Conservation (phyloP, 1,140 invertebrate species). For the Berghia stephanieae region DNA sequence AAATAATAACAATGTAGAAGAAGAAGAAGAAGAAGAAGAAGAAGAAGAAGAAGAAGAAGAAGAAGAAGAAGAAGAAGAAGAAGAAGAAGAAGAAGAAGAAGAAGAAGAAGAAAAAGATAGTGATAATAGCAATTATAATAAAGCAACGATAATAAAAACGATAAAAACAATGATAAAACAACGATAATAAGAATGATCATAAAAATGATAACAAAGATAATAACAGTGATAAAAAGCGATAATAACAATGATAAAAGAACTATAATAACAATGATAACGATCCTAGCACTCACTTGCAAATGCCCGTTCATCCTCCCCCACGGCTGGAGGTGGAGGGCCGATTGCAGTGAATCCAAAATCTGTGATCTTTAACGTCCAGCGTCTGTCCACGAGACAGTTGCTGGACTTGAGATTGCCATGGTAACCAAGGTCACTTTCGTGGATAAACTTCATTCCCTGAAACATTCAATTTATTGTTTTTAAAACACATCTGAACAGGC, state of each 20-base stretch:
- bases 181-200: constrained; percentile 71
- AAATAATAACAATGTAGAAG: too few relatives aligned
- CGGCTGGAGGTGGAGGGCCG: constrained; percentile 63
- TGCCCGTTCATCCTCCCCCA: constrained; percentile 67
- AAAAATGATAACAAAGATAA: not conserved
- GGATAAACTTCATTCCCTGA: constrained; percentile 95
- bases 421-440: constrained; percentile 83
- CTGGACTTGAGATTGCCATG: constrained; percentile 98
- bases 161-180: not conserved
- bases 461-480: constrained; percentile 11
- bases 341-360: constrained; percentile 94
- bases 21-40: too few relatives aligned
- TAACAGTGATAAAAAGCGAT: not conserved
- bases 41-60: too few relatives aligned
- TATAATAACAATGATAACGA: constrained; percentile 70
- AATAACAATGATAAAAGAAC: not conserved
- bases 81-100: too few relatives aligned
- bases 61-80: too few relatives aligned
- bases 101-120: too few relatives aligned
- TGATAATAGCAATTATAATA: not conserved
- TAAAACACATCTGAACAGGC: too few relatives aligned
- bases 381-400: constrained; percentile 89
- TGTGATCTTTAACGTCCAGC: constrained; percentile 93
- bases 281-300: constrained; percentile 44
- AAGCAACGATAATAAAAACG: not conserved